phyloP scores from a whole-genome alignment of 2,888 invertebrate species.

The Phytoseiulus persimilis region DNA sequence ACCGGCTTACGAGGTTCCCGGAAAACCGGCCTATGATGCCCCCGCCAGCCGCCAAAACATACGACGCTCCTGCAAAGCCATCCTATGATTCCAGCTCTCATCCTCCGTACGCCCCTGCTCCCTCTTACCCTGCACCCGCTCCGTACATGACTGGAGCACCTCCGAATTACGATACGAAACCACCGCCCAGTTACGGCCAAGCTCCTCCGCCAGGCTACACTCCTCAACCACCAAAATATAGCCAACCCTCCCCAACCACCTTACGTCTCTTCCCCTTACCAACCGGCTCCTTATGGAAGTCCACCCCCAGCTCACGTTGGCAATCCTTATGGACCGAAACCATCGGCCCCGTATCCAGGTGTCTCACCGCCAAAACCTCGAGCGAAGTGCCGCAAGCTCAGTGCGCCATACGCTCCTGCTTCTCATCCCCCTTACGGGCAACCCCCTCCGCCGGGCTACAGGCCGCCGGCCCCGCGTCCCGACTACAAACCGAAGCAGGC shows the following conservation, averaged over 20 bases:
- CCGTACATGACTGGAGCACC: not conserved
- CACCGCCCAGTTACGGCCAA: not conserved
- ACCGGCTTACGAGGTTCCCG: too few species aligned
- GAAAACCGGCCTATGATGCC: too few species aligned
- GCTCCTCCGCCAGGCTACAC: too few species aligned
- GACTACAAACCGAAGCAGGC: not conserved
- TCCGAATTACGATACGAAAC: not conserved
- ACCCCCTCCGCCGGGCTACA: not conserved
- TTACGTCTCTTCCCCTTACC: not conserved
- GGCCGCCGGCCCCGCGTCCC: not conserved
- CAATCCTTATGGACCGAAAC: not conserved
- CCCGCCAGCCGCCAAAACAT: too few species aligned
- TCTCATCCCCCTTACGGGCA: not conserved
- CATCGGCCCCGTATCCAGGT: too few species aligned
- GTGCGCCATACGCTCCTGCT: not conserved
- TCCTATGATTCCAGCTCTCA: not conserved
- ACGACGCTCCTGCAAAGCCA: not conserved
- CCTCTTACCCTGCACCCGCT: not conserved
- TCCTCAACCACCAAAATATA: too few species aligned
- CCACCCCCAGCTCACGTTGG: not conserved
- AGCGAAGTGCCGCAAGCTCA: not conserved
- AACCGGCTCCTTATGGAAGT: not conserved
- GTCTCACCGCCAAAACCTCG: not conserved
- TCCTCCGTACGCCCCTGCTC: not conserved
- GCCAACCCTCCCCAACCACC: not conserved